phyloP scores from a whole-genome alignment of 1,140 invertebrate genomes.

The Diachasmimorpha longicaudata region DNA sequence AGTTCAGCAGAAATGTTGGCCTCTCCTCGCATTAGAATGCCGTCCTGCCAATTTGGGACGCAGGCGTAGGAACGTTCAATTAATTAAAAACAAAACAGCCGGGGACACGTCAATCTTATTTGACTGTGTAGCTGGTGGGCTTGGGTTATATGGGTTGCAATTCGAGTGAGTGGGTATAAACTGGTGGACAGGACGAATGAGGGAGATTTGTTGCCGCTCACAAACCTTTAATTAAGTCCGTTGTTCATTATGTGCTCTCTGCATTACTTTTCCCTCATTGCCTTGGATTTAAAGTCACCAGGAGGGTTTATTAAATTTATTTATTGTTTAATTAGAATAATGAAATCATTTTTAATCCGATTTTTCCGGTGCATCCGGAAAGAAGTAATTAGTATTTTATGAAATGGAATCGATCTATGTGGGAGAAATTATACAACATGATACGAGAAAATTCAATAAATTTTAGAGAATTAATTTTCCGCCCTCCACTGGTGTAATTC shows the following conservation, averaged over 20 bases:
- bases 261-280: background rate
- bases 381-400: no score
- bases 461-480: no score
- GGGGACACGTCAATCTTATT: conserved; percentile 58
- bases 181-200: conserved; percentile 16
- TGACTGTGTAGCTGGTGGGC: conserved; percentile 39
- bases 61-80: conserved; percentile 45
- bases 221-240: conserved; percentile 54
- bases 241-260: conserved; percentile 42
- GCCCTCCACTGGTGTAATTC: no score
- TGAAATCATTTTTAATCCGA: background rate
- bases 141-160: conserved; percentile 9
- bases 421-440: no score
- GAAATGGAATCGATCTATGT: no score
- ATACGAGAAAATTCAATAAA: no score
- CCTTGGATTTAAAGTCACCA: background rate
- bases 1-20: background rate
- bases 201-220: conserved; percentile 48
- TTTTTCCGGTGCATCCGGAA: no score
- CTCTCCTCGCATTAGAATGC: conserved; percentile 49
- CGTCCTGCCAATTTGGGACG: conserved; percentile 54
- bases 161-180: background rate
- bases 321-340: background rate
- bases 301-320: background rate
- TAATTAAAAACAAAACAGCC: conserved; percentile 58